Evolutionary conservation across 2,888 invertebrate species (phyloP), one percentile per base, ranked within the genome.

Genomic region (Harpalus rufipes): DNA sequence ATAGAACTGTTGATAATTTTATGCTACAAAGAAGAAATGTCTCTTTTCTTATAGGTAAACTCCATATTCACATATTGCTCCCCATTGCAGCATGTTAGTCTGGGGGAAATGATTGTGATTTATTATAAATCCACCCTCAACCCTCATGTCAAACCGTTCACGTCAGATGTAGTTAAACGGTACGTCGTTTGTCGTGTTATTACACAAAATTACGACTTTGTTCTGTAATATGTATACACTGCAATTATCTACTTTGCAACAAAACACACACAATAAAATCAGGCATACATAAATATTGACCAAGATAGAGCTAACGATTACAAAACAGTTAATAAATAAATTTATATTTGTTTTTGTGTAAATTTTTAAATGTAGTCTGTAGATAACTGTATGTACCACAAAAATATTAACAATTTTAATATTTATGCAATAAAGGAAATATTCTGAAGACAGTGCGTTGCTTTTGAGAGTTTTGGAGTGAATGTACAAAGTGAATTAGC

Each of bases 171-270:
- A 41, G 63, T 61, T 61, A 61, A 81, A 63, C 56, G 32, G 32
- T 81, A 65, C 32, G 81, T 78, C 78, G 21, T 81, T 68, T 81
- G 81, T 78, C 78, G 21, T 81, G 81, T 81, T 68, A 81, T 81
- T 81, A 56, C 81, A 44, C 41, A 76, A 83, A 74, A 83, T 63
- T 65, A 65, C 39, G 39, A 59, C 32, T 84, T 78, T 84, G 61
- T 16, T 78, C 18, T 61, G 32, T n/a, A 14, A 78, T 63, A 78
- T 51, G 84, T 84, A 84, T 65, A 84, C 84, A 84, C 78, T 63
- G 78, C 63, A 63, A 84, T 84, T 84, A 84, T 44, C 32, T 68
- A 72, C 51, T 32, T 16, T 76, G 21, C 51, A 39, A 51, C 44
- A 51, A 12, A 7, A 51, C 12, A 51, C 44, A 51, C 44, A 51